Conservation (phyloP, 2,888 invertebrate genomes). For the Rhamphomyia laevipes region DNA sequence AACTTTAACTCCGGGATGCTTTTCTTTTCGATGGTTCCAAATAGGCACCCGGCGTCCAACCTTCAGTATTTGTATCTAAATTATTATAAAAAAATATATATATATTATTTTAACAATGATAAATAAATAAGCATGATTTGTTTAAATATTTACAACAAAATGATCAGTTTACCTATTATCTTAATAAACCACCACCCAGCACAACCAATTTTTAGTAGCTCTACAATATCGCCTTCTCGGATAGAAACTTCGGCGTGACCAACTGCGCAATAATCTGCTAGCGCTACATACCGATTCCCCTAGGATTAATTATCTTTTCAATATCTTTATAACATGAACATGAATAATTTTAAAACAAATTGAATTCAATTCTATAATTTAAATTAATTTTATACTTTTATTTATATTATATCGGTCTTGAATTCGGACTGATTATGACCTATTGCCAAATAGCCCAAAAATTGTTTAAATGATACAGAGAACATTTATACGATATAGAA, state of each 20-base stretch:
- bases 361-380: too few species aligned
- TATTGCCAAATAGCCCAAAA: too few species aligned
- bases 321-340: too few species aligned
- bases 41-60: conserved; percentile 92
- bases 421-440: too few species aligned
- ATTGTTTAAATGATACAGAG: too few species aligned
- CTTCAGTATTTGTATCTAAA: conserved; percentile 58
- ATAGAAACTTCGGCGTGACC: conserved; percentile 84
- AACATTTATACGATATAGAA: too few species aligned
- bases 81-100: conserved; percentile 4
- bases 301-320: too few species aligned
- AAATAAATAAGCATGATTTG: neutral
- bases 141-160: neutral
- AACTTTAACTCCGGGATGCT: conserved; percentile 57
- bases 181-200: conserved; percentile 96
- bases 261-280: conserved; percentile 87
- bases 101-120: neutral
- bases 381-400: too few species aligned
- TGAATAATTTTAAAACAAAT: neutral
- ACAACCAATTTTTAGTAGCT: conserved; percentile 83
- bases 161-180: conserved; percentile 48
- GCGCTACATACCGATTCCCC: conserved; percentile 73
- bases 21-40: conserved; percentile 66
- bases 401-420: too few species aligned
- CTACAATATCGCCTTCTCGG: conserved; percentile 80